These are phyloP conservation scores for Phlogophora meticulosa DNA, from an alignment of 2,888 invertebrate genomes.

Conservation along the genomic window DNA sequence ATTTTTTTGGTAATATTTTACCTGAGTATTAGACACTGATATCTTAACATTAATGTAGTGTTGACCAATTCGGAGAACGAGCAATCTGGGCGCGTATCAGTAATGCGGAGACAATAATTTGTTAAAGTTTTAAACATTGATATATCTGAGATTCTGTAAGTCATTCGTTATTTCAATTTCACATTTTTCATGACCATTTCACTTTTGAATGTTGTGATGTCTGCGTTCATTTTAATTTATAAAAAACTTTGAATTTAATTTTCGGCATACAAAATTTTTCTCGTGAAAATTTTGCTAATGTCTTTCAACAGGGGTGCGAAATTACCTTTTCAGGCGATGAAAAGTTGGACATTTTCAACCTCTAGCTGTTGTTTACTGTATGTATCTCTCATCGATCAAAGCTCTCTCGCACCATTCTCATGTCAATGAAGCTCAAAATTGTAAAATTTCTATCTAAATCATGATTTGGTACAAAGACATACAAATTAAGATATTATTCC, in stretches of 20 bases:
- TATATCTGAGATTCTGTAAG: slow-evolving; percentile 52
- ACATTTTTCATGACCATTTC: slow-evolving; percentile 39
- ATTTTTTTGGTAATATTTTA: slow-evolving; percentile 63
- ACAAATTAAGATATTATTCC: slow-evolving; percentile 89
- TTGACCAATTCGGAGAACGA: slow-evolving; percentile 70
- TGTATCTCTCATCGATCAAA: slow-evolving; percentile 61
- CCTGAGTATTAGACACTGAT: slow-evolving; percentile 58
- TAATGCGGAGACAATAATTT: slow-evolving; percentile 71
- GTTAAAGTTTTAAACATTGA: slow-evolving; percentile 58
- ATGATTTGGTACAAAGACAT: slow-evolving; percentile 89
- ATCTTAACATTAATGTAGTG: slow-evolving; percentile 42
- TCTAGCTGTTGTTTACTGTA: slow-evolving; percentile 61
- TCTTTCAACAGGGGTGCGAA: slow-evolving; percentile 76
- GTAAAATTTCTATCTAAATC: slow-evolving; percentile 74
- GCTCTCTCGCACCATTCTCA: slow-evolving; percentile 80
- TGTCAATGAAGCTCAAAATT: slow-evolving; percentile 77
- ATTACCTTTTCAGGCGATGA: slow-evolving; percentile 84
- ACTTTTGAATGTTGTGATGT: slow-evolving; percentile 48
- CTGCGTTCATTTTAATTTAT: slow-evolving; percentile 43
- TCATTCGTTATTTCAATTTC: slow-evolving; percentile 44
- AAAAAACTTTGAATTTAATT: slow-evolving; percentile 49
- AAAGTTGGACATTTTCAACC: slow-evolving; percentile 82
- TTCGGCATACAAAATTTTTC: slow-evolving; percentile 86
- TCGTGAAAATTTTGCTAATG: slow-evolving; percentile 85
- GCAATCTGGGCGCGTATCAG: slow-evolving; percentile 54